Evolutionary conservation across 2,888 invertebrate genomes (phyloP).

Genomic region (Hyposoter didymator): DNA sequence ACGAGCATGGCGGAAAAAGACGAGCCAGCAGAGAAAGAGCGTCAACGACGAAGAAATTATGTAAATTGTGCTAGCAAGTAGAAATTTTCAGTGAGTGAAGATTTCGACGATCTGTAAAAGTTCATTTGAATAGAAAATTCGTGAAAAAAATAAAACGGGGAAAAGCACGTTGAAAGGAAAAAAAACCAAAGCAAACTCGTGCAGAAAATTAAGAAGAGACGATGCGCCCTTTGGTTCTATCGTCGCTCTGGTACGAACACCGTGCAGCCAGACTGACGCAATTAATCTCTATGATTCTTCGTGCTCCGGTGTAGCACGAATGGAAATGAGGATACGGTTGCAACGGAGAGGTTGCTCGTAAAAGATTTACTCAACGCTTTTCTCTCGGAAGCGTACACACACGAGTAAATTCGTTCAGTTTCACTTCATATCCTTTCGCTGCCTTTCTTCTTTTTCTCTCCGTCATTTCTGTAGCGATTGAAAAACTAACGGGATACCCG

Average conservation of each 20-base stretch:
- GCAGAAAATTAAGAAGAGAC: conserved; percentile 33
- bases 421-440: conserved; percentile 36
- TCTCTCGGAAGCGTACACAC: conserved; percentile 41
- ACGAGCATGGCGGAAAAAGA: conserved; percentile 13
- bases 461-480: conserved; percentile 55
- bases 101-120: conserved; percentile 48
- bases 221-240: conserved; percentile 39
- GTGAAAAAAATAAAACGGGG: conserved; percentile 21
- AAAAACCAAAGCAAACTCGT: conserved; percentile 27
- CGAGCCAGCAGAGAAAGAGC: neutral
- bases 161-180: conserved; percentile 32
- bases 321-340: conserved; percentile 41
- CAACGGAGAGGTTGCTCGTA: conserved; percentile 60
- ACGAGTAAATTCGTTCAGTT: conserved; percentile 67
- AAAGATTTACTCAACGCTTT: conserved; percentile 63
- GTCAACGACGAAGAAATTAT: conserved; percentile 36
- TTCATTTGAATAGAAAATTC: conserved; percentile 46
- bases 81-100: conserved; percentile 54
- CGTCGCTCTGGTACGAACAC: conserved; percentile 25
- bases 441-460: conserved; percentile 46
- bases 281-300: conserved; percentile 70
- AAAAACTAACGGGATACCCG: conserved; percentile 52
- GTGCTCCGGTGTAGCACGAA: conserved; percentile 40
- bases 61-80: conserved; percentile 37
- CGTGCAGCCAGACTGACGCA: conserved; percentile 67